These are phyloP conservation scores for Anomalospiza imberbis DNA, from an alignment of 2,797 vertebrate species.

Conservation along the genomic window DNA sequence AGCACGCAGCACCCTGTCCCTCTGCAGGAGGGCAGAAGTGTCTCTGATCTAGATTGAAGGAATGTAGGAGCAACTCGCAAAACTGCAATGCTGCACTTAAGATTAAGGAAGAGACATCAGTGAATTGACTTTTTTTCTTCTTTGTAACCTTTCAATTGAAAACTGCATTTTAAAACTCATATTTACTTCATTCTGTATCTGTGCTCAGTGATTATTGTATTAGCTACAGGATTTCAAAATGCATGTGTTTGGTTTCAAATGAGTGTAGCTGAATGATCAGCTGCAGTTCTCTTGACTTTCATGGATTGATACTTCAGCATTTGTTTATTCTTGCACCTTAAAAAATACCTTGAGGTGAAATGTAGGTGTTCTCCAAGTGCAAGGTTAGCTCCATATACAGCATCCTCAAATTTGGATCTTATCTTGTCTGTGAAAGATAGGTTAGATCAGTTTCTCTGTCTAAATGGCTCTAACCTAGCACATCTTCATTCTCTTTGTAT, in stretches of 20 bases:
- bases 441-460: background rate
- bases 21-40: background rate
- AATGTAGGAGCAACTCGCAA: background rate
- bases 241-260: background rate
- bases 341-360: background rate
- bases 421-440: background rate
- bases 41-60: background rate
- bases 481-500: background rate
- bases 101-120: background rate
- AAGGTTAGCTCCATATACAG: background rate
- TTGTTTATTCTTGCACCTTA: background rate
- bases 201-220: background rate
- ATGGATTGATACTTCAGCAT: background rate
- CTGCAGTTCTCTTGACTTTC: background rate
- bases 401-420: background rate
- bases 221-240: background rate
- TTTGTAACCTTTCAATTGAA: background rate
- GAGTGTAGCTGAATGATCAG: background rate
- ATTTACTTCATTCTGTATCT: background rate
- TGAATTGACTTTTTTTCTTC: background rate
- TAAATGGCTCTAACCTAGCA: background rate
- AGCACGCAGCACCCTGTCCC: rapidly evolving
- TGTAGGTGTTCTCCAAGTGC: background rate
- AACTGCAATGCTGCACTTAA: background rate
- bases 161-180: background rate